These are phyloP conservation scores for Neostethus bicornis DNA, from an alignment of 2,797 vertebrate species.

Conservation along the genomic window DNA sequence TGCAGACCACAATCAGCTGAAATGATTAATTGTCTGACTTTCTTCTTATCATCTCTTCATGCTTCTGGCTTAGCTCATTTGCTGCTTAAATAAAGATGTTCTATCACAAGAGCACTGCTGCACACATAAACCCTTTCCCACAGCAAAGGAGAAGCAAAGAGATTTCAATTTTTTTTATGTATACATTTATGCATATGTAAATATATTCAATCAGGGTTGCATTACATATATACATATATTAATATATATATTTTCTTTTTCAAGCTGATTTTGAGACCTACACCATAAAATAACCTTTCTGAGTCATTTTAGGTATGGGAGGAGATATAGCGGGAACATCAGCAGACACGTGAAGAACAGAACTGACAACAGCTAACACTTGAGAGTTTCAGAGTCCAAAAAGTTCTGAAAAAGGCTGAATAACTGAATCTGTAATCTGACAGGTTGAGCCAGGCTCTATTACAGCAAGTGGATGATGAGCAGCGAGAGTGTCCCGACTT, in stretches of 20 bases:
- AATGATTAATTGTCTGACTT: slow-evolving; percentile 57
- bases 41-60: slow-evolving; percentile 34
- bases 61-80: slow-evolving; percentile 6
- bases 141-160: neutral
- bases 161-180: too few relatives aligned
- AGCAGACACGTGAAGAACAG: neutral
- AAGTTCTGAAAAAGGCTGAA: neutral
- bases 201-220: too few relatives aligned
- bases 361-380: neutral
- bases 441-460: neutral
- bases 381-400: neutral
- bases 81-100: slow-evolving; percentile 29
- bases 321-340: neutral
- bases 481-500: too few relatives aligned
- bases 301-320: neutral
- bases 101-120: slow-evolving; percentile 9
- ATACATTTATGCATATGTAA: too few relatives aligned
- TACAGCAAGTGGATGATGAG: too few relatives aligned
- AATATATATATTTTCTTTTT: too few relatives aligned
- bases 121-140: neutral
- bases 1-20: slow-evolving; percentile 42
- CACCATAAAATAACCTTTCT: neutral
- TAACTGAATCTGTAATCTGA: neutral
- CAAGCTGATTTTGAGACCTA: too few relatives aligned
- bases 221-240: too few relatives aligned